These are phyloP conservation scores for Hyperoplus immaculatus DNA, from an alignment of 2,797 vertebrate genomes.

Conservation along the genomic window DNA sequence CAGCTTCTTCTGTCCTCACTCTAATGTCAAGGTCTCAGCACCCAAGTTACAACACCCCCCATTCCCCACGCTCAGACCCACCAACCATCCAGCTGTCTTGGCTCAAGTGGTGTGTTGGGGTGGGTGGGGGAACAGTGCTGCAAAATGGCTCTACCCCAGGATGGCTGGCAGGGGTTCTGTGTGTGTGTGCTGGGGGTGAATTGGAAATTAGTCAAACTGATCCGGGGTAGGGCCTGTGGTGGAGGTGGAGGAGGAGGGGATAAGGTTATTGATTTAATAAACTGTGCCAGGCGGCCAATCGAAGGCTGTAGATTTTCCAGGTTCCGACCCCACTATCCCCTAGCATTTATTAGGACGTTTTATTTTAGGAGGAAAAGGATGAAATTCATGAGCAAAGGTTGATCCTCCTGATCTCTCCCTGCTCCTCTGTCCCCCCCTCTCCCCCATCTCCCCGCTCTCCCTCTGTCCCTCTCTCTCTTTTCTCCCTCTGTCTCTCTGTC, in stretches of 20 bases:
- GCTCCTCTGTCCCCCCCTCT: constrained; percentile 37
- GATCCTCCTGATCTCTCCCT: constrained; percentile 68
- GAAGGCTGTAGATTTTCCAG: constrained; percentile 72
- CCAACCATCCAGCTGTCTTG: constrained; percentile 51
- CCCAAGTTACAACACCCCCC: constrained; percentile 37
- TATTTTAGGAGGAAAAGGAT: constrained; percentile 77
- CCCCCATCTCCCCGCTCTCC: constrained; percentile 21
- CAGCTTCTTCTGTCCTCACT: constrained; percentile 70
- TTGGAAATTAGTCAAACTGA: constrained; percentile 61
- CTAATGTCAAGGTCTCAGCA: constrained; percentile 77
- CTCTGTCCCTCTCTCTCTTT: constrained; percentile 11
- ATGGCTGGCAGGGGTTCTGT: constrained; percentile 27
- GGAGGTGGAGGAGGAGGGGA: not conserved
- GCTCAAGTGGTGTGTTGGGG: not conserved
- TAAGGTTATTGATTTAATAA: constrained; percentile 73
- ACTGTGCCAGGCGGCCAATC: constrained; percentile 70
- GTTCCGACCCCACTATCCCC: constrained; percentile 57
- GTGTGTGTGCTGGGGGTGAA: constrained; percentile 24
- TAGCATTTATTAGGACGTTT: constrained; percentile 74
- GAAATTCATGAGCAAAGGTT: constrained; percentile 78
- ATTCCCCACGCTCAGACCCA: constrained; percentile 22
- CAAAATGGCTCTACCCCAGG: constrained; percentile 18
- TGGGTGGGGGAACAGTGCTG: not conserved
- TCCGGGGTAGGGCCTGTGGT: constrained; percentile 33
- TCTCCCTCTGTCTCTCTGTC: not conserved